Conservation (phyloP, 2,797 vertebrate genomes). For the Pagetopsis macropterus region DNA sequence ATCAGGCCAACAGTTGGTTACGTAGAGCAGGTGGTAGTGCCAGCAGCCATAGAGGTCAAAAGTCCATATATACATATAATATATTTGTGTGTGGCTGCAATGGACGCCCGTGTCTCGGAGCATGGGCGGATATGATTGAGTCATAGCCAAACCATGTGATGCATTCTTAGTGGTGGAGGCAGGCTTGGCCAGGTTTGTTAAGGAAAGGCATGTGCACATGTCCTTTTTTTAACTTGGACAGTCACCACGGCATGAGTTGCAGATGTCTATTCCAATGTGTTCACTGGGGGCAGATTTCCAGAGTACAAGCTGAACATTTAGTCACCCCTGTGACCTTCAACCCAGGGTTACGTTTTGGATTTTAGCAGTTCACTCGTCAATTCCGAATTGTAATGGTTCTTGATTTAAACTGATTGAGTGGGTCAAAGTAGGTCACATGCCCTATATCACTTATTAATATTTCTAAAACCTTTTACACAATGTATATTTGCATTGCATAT, state of each 20-base stretch:
- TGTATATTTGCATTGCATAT: no score
- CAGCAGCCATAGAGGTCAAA: conserved; percentile 41
- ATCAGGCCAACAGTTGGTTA: conserved; percentile 5
- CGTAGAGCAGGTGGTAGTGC: conserved; percentile 38
- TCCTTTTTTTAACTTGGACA: conserved; percentile 75
- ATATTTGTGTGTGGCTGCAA: conserved; percentile 7
- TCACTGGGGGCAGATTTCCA: not conserved
- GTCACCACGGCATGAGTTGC: conserved; percentile 13
- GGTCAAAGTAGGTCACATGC: no score
- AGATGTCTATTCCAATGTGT: not conserved
- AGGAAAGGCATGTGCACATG: conserved; percentile 78
- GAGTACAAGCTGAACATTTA: not conserved
- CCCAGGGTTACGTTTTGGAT: no score
- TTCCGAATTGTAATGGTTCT: no score
- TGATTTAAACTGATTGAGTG: no score
- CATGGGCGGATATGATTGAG: conserved; percentile 22
- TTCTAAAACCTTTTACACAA: no score
- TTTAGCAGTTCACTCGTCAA: no score
- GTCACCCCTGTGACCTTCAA: not conserved
- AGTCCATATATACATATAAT: conserved; percentile 4
- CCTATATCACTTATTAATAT: no score
- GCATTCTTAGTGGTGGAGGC: conserved; percentile 56
- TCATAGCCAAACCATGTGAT: conserved; percentile 42
- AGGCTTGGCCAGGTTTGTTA: conserved; percentile 60
- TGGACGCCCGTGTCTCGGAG: conserved; percentile 19